A percentile compares a stretch with the other conserved stretches of the same genome.
phyloP scores from a whole-genome alignment of 2,797 vertebrate genomes.

The Molossus molossus region DNA sequence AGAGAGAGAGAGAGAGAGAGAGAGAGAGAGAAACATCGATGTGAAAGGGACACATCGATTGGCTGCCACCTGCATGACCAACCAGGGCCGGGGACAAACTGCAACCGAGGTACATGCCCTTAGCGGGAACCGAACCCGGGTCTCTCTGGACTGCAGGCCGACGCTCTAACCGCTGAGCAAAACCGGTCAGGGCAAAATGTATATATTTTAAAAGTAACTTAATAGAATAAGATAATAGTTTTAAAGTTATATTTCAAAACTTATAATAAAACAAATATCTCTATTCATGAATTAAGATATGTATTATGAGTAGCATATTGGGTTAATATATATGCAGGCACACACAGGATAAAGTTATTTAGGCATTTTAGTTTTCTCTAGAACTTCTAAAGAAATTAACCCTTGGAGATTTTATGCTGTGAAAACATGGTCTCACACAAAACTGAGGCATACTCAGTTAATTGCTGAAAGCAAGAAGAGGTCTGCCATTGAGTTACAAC shows the following conservation, averaged over 20 bases:
- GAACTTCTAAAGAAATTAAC: slow-evolving; percentile 51
- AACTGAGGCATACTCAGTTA: slow-evolving; percentile 52
- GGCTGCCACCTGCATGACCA: too few species aligned
- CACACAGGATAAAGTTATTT: background rate
- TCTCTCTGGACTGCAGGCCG: too few species aligned
- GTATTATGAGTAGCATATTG: background rate
- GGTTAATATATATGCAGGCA: background rate
- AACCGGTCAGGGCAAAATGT: background rate
- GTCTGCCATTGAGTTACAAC: slow-evolving; percentile 71
- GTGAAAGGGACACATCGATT: too few species aligned
- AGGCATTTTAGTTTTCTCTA: slow-evolving; percentile 26
- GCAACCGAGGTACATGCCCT: too few species aligned
- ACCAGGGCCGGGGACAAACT: too few species aligned
- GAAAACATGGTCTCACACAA: background rate
- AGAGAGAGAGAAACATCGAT: too few species aligned
- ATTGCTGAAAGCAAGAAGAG: slow-evolving; percentile 74
- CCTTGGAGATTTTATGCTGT: background rate
- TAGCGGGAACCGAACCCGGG: too few species aligned
- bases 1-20: too few species aligned
- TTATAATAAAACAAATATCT: slow-evolving; percentile 9
- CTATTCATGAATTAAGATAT: background rate
- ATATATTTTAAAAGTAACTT: background rate
- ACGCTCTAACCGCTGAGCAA: too few species aligned
- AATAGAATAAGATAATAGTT: background rate
- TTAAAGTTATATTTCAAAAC: slow-evolving; percentile 4